Evolutionary conservation across 2,888 invertebrate species (phyloP).

Genomic region (Heliconius charithonia): DNA sequence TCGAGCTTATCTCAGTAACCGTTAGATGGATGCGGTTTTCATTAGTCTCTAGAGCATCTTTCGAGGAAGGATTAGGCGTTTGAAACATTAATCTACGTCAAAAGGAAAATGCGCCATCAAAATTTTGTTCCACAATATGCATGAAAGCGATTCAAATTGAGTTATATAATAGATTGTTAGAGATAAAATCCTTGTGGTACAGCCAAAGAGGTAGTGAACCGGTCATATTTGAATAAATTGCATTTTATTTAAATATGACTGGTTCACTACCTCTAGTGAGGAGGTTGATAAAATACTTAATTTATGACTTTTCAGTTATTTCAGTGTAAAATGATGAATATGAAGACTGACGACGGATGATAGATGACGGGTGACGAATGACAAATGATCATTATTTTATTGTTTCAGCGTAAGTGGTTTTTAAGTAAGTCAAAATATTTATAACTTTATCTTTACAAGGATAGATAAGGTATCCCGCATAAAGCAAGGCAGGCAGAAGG

Average conservation of each 20-base stretch:
- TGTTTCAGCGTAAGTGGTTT: too few relatives aligned
- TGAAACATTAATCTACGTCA: conserved; percentile 44
- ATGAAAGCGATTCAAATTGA: conserved; percentile 11
- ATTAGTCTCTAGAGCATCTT: conserved; percentile 43
- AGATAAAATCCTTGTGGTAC: conserved; percentile 16
- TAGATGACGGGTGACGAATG: too few relatives aligned
- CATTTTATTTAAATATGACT: neutral
- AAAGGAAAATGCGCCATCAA: conserved; percentile 37
- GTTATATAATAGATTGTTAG: conserved; percentile 28
- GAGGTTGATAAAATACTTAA: neutral
- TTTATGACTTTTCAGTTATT: neutral
- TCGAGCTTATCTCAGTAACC: conserved; percentile 38
- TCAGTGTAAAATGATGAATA: too few relatives aligned
- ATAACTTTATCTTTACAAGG: too few relatives aligned
- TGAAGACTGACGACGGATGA: too few relatives aligned
- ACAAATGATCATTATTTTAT: too few relatives aligned
- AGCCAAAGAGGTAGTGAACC: conserved; percentile 1
- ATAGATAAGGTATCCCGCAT: too few relatives aligned
- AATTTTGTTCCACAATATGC: conserved; percentile 21
- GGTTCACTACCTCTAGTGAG: too few relatives aligned
- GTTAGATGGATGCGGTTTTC: conserved; percentile 41
- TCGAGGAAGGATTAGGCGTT: conserved; percentile 38
- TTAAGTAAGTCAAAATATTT: too few relatives aligned
- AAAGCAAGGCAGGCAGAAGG: too few relatives aligned
- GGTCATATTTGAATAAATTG: conserved; percentile 1